phyloP scores from a whole-genome alignment of 2,797 vertebrate species.

The Syngnathus rostellatus region DNA sequence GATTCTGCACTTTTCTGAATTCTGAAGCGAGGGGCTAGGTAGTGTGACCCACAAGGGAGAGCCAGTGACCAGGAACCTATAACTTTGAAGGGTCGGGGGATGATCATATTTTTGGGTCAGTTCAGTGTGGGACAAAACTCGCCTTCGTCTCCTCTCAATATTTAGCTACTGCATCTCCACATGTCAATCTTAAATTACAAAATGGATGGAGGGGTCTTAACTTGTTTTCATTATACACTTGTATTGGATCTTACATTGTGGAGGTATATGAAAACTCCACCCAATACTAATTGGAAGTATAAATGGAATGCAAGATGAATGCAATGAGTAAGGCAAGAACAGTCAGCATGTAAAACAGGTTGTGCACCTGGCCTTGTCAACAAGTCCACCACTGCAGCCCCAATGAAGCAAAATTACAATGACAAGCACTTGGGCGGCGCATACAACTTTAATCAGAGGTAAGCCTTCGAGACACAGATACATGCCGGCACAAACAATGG shows the following conservation, averaged over 20 bases:
- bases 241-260: not conserved
- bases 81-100: too few species aligned
- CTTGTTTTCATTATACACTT: too few species aligned
- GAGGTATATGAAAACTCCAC: not conserved
- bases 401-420: conserved; percentile 28
- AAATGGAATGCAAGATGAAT: conserved; percentile 11
- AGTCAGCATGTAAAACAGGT: conserved; percentile 15
- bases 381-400: conserved; percentile 24
- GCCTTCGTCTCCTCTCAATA: too few species aligned
- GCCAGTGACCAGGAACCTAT: too few species aligned
- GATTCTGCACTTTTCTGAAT: too few species aligned
- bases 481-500: not conserved
- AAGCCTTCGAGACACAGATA: conserved; percentile 17
- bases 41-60: not conserved
- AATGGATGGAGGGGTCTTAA: too few species aligned
- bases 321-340: conserved; percentile 17
- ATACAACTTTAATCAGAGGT: conserved; percentile 37
- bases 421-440: conserved; percentile 16
- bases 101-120: too few species aligned
- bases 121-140: too few species aligned
- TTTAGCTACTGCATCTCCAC: too few species aligned
- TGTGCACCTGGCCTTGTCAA: conserved; percentile 24
- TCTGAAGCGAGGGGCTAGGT: too few species aligned
- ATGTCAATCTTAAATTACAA: too few species aligned
- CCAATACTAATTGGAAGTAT: conserved; percentile 15